These are phyloP conservation scores for Leontopithecus rosalia DNA, from an alignment of 2,797 vertebrate species.

Conservation along the genomic window DNA sequence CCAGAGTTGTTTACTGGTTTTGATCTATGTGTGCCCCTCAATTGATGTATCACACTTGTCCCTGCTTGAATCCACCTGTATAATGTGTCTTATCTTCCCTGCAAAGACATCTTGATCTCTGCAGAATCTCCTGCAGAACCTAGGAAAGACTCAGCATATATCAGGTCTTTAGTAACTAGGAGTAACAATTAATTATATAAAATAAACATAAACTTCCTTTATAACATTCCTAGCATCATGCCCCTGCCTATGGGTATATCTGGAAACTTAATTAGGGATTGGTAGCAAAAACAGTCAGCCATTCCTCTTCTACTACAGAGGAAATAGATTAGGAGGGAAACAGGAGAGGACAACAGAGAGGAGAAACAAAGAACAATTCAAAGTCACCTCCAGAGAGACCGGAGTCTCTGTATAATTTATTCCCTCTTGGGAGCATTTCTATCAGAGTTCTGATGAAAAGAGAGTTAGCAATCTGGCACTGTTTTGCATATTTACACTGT, in stretches of 20 bases:
- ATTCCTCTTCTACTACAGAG: background rate
- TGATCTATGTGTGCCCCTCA: background rate
- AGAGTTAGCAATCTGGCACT: conserved; percentile 60
- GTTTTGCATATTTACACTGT: conserved; percentile 71
- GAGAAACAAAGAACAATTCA: conserved; percentile 74
- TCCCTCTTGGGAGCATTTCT: conserved; percentile 37
- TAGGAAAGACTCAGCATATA: background rate
- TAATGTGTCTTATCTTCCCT: background rate
- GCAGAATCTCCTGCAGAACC: background rate
- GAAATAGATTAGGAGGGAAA: conserved; percentile 26
- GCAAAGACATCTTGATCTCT: background rate
- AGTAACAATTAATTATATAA: background rate
- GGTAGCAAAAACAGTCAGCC: conserved; percentile 22
- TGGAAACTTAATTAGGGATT: conserved; percentile 26
- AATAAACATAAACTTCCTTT: background rate
- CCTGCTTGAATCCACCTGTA: background rate
- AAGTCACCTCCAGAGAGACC: conserved; percentile 70
- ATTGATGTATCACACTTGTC: background rate
- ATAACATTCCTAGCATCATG: background rate
- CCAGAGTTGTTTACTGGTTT: background rate
- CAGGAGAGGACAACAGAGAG: background rate
- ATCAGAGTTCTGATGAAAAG: conserved; percentile 62
- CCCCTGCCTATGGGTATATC: background rate
- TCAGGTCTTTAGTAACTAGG: background rate
- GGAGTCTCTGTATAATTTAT: conserved; percentile 17